Evolutionary conservation across 23 tunicate genomes (phyloP), one percentile per base, ranked within the genome.

Genomic region (Botrylloides violaceus): DNA sequence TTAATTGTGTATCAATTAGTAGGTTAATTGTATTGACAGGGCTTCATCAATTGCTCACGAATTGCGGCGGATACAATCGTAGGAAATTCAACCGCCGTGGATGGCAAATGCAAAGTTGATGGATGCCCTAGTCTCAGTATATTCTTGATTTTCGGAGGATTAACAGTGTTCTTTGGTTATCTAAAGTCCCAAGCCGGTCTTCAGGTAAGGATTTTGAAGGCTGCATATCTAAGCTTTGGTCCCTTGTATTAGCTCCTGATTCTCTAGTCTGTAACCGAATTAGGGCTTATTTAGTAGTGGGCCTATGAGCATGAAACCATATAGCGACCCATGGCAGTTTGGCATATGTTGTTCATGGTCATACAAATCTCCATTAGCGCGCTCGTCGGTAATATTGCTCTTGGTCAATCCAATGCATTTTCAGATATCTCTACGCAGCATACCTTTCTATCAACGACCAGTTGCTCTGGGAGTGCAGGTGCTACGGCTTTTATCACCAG

Each of bases 401-500:
- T n/a, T n/a, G n/a, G n/a, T n/a, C n/a, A n/a, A n/a, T n/a, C n/a
- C n/a, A n/a, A 23, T 23, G 29, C 26, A 22, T 25, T 68, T 68
- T 37, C 28, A 68, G 62, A 64, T 77, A 7, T 82, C 88, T 21
- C 70, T 88, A 12, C 39, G 96, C 19, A 73, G 84, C 61, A 83
- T 88, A 22, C 88, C 86, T 30, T 88, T 88, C 59, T 33, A 83
- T 23, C 96, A 88, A 73, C 75, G 96, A 55, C 77, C 96, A 2
- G 77, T 88, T 53, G 87, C 88, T 19, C 70, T 88, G 34, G 96
- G 96, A 1, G 72, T 88, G 3, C 95, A 87, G 79, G 95, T 87
- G n/a, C n/a, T n/a, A n/a, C n/a, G n/a, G n/a, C n/a, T n/a, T n/a
- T n/a, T n/a, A n/a, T n/a, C n/a, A n/a, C n/a, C n/a, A n/a, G n/a